Conservation (phyloP, 2,113 vertebrate genomes). For the Tetrax tetrax region DNA sequence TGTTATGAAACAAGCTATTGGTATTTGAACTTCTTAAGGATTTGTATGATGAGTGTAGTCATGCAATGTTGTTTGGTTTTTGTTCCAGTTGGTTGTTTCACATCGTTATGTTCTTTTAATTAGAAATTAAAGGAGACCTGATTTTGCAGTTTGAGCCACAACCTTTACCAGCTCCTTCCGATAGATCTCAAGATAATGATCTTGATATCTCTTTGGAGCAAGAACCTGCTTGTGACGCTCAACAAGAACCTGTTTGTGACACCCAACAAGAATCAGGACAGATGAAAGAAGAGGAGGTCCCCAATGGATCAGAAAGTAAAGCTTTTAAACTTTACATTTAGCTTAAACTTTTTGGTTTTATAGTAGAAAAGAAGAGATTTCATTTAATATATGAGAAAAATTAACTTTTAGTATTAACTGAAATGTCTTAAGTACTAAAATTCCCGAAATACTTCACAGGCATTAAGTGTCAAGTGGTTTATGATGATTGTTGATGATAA, state of each 20-base stretch:
- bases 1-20: background rate
- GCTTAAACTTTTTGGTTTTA: background rate
- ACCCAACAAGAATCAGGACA: background rate
- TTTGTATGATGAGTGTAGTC: background rate
- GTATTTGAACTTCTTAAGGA: background rate
- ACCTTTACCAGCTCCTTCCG: constrained; percentile 80
- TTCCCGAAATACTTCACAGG: background rate
- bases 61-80: background rate
- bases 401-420: background rate
- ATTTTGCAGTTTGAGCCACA: constrained; percentile 87
- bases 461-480: background rate
- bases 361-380: background rate
- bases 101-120: constrained; percentile 14
- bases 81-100: background rate
- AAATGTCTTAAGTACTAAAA: background rate
- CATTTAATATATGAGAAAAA: background rate
- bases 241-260: background rate
- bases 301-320: constrained; percentile 51
- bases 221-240: constrained; percentile 36
- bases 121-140: constrained; percentile 85
- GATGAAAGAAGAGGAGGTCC: background rate
- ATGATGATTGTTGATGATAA: background rate
- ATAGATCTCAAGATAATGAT: constrained; percentile 81
- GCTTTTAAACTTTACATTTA: background rate
- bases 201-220: constrained; percentile 87